These are phyloP conservation scores for Micropterix aruncella DNA, from an alignment of 2,888 invertebrate species.

Conservation along the genomic window DNA sequence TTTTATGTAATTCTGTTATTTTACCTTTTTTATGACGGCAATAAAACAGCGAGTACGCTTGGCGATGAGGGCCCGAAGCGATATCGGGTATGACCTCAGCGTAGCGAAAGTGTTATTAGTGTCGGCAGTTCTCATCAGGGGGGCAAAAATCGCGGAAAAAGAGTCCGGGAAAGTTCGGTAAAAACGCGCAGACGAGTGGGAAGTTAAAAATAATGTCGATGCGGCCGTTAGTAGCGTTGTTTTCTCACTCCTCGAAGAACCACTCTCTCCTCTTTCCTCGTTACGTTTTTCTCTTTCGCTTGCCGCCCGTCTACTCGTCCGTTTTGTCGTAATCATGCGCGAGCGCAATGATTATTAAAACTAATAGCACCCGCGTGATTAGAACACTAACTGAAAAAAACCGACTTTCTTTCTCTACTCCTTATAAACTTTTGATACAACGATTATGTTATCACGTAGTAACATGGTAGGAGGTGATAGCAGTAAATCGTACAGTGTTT, in stretches of 20 bases:
- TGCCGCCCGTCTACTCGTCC: no score
- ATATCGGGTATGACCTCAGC: no score
- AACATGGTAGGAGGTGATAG: no score
- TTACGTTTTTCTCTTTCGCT: no score
- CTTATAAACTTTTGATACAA: background rate
- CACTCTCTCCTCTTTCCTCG: background rate
- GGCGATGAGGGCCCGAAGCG: no score
- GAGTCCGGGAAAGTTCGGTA: background rate
- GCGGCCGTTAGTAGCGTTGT: background rate
- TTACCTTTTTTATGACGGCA: no score
- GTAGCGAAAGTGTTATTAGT: background rate
- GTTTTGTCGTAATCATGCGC: background rate
- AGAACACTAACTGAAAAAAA: background rate
- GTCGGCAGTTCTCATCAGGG: background rate
- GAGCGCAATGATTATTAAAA: background rate
- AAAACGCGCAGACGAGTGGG: background rate
- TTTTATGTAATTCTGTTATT: no score
- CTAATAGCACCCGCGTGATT: background rate
- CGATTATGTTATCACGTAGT: no score
- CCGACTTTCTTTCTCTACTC: background rate
- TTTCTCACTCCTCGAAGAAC: background rate
- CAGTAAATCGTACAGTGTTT: no score
- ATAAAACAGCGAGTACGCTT: no score
- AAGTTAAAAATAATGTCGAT: background rate
- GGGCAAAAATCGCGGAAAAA: background rate